These are phyloP conservation scores for Euwallacea fornicatus DNA, from an alignment of 1,140 invertebrate genomes.

Conservation along the genomic window DNA sequence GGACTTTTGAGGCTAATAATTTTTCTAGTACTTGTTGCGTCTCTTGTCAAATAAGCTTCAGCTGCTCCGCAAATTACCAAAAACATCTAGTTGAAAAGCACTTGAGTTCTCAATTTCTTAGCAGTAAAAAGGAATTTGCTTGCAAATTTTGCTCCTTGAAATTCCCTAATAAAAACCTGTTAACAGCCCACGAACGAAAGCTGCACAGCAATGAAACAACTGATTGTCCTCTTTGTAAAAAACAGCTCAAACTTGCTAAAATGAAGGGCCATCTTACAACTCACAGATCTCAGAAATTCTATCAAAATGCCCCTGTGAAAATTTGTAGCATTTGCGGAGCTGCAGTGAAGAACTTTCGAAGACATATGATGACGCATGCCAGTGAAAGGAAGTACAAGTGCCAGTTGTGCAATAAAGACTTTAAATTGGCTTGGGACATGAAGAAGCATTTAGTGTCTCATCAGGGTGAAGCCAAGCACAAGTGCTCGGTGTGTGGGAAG, in stretches of 20 bases:
- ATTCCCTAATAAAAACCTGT: slow-evolving; percentile 12
- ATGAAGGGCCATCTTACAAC: slow-evolving; percentile 16
- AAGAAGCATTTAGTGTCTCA: slow-evolving; percentile 39
- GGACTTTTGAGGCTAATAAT: too few species aligned
- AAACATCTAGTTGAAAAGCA: too few species aligned
- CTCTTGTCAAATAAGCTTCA: too few species aligned
- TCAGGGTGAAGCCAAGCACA: slow-evolving; percentile 34
- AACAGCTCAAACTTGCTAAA: slow-evolving; percentile 4
- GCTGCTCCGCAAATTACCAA: too few species aligned
- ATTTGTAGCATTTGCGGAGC: slow-evolving; percentile 36
- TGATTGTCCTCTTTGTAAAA: slow-evolving; percentile 3
- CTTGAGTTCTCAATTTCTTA: neutral
- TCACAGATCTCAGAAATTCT: slow-evolving; percentile 12
- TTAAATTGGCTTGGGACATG: slow-evolving; percentile 32
- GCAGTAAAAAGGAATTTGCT: neutral
- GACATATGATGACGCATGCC: slow-evolving; percentile 26
- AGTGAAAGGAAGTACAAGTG: slow-evolving; percentile 31
- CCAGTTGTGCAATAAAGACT: slow-evolving; percentile 30
- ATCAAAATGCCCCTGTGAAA: slow-evolving; percentile 15
- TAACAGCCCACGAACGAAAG: slow-evolving; percentile 14
- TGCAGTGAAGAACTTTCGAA: slow-evolving; percentile 20
- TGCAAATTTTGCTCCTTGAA: slow-evolving; percentile 12
- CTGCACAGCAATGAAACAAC: slow-evolving; percentile 12
- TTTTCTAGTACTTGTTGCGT: too few species aligned
- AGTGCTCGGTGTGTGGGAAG: slow-evolving; percentile 41